Evolutionary conservation across 2,113 vertebrate species (phyloP).

Genomic region (Larimichthys polyactis): DNA sequence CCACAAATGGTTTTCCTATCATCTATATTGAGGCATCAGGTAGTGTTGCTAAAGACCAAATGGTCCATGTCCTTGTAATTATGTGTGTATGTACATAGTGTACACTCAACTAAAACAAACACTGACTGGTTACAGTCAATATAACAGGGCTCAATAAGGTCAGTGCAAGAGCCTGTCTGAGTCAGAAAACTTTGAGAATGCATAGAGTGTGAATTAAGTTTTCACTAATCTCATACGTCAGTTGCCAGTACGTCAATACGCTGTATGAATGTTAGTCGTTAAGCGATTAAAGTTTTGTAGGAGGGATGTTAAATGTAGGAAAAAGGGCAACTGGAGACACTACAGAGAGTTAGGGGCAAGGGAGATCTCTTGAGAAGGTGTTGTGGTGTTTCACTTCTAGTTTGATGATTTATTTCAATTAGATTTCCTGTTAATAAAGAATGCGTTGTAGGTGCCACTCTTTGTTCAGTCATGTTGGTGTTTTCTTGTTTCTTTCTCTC

Average conservation of each 20-base stretch:
- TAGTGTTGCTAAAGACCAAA: slow-evolving; percentile 8
- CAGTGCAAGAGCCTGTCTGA: not conserved
- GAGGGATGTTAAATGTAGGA: not conserved
- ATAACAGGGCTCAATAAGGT: not conserved
- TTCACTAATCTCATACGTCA: not conserved
- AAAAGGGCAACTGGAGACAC: not conserved
- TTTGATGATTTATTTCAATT: not conserved
- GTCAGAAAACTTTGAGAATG: not conserved
- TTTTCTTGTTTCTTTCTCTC: not conserved
- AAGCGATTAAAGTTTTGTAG: not conserved
- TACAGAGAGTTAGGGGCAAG: not conserved
- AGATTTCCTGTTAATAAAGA: slow-evolving; percentile 17
- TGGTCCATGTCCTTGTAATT: slow-evolving; percentile 14
- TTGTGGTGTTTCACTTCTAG: not conserved
- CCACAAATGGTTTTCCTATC: not conserved
- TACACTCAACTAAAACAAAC: slow-evolving; percentile 2
- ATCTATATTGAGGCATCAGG: not conserved
- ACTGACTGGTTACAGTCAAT: not conserved
- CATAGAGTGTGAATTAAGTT: not conserved
- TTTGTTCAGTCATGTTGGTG: not conserved
- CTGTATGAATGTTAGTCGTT: not conserved
- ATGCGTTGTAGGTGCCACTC: not conserved
- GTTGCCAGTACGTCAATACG: not conserved
- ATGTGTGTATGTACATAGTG: not conserved
- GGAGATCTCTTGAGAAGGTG: not conserved